phyloP scores from a whole-genome alignment of 2,113 vertebrate genomes.

The Pantherophis guttatus region DNA sequence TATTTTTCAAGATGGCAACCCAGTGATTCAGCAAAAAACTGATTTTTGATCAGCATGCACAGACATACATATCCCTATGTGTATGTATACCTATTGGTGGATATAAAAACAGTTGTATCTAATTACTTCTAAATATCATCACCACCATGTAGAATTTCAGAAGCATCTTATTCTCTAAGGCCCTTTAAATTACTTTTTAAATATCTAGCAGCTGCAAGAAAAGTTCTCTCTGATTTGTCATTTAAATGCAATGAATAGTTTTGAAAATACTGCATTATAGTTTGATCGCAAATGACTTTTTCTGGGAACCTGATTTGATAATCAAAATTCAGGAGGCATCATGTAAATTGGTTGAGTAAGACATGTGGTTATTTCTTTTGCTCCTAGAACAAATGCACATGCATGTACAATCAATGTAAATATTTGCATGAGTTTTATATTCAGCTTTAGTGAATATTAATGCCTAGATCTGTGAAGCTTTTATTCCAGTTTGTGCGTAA shows the following conservation, averaged over 20 bases:
- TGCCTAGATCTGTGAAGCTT: conserved; percentile 18
- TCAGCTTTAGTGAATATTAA: conserved; percentile 43
- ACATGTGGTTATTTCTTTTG: conserved; percentile 30
- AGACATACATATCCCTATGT: not conserved
- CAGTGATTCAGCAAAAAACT: not conserved
- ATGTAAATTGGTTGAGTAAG: conserved; percentile 55
- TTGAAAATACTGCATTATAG: conserved; percentile 53
- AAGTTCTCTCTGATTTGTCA: conserved; percentile 49
- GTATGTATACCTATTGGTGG: not conserved
- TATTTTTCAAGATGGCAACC: not conserved
- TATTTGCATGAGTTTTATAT: conserved; percentile 43
- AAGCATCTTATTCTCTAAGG: not conserved
- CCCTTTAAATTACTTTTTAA: conserved; percentile 27
- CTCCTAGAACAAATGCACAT: conserved; percentile 37
- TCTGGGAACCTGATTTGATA: conserved; percentile 34
- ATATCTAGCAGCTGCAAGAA: conserved; percentile 19
- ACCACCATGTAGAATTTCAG: not conserved
- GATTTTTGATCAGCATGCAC: not conserved
- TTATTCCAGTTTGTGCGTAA: not conserved
- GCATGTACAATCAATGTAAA: not conserved
- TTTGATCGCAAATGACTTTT: conserved; percentile 51
- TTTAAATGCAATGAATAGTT: conserved; percentile 52
- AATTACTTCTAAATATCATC: not conserved
- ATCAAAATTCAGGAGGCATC: conserved; percentile 8
- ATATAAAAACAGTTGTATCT: not conserved